These are phyloP conservation scores for Neopelma chrysocephalum DNA, from an alignment of 2,797 vertebrate species.

Conservation along the genomic window DNA sequence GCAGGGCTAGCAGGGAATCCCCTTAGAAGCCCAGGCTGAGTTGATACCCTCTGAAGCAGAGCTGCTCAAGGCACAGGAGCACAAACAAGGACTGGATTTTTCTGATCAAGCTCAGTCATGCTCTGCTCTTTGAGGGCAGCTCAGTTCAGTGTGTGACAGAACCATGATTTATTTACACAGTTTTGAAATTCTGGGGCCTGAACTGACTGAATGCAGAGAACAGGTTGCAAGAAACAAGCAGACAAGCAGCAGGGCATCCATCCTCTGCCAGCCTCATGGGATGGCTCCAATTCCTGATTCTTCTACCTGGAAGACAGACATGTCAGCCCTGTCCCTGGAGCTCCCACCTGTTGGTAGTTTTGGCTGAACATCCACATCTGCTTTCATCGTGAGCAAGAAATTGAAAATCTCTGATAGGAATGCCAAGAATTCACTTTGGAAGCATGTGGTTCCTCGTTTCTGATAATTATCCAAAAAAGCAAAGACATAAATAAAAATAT, in stretches of 20 bases:
- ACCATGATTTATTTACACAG: background rate
- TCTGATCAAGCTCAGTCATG: background rate
- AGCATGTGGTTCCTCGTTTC: background rate
- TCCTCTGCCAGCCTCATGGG: background rate
- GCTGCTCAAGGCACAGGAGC: background rate
- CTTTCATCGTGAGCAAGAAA: background rate
- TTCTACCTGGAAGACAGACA: background rate
- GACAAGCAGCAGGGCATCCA: background rate
- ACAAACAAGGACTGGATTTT: accelerated
- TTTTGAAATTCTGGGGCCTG: background rate
- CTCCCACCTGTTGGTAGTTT: background rate
- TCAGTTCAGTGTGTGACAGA: background rate
- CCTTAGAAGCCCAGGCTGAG: background rate
- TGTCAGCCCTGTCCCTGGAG: background rate
- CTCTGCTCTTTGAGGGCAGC: background rate
- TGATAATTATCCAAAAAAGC: conserved; percentile 33
- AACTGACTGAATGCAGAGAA: background rate
- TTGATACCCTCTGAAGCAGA: background rate
- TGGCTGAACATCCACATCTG: background rate
- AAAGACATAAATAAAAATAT: conserved; percentile 16
- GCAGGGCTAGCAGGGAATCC: background rate
- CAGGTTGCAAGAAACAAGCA: background rate
- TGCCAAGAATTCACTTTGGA: background rate
- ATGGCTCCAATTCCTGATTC: background rate
- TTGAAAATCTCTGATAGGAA: background rate